These are phyloP conservation scores for Peromyscus nudipes DNA, from an alignment of 2,797 vertebrate species.

Conservation along the genomic window DNA sequence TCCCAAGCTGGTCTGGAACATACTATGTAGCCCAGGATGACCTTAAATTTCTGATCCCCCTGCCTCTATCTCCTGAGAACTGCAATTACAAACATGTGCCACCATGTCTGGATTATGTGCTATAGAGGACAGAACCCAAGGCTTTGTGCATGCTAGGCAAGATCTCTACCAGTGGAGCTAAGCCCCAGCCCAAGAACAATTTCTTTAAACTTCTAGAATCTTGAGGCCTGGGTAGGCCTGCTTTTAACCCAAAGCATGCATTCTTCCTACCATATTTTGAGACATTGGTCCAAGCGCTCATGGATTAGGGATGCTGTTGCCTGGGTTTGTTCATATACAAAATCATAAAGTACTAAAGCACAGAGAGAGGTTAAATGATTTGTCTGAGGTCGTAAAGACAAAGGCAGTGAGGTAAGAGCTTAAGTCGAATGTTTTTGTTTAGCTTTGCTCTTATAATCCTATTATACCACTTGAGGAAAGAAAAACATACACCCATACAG, in stretches of 20 bases:
- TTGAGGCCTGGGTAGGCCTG: neutral
- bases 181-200: neutral
- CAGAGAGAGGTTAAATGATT: neutral
- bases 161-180: neutral
- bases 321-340: neutral
- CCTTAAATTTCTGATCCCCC: neutral
- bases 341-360: neutral
- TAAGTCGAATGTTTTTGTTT: conserved; percentile 50
- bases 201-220: conserved; percentile 32
- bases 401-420: conserved; percentile 38
- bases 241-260: neutral
- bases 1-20: neutral
- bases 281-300: neutral
- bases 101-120: neutral
- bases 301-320: neutral
- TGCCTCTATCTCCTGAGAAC: neutral
- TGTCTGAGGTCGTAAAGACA: neutral
- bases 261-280: neutral
- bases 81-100: neutral
- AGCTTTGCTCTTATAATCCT: conserved; percentile 51
- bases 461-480: neutral
- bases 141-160: neutral
- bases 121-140: too few relatives aligned
- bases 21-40: neutral
- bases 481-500: conserved; percentile 14